A percentile compares a stretch with the other conserved stretches of the same genome.
Evolutionary conservation across 2,113 vertebrate species (phyloP).

Genomic region (Saguinus imperator): DNA sequence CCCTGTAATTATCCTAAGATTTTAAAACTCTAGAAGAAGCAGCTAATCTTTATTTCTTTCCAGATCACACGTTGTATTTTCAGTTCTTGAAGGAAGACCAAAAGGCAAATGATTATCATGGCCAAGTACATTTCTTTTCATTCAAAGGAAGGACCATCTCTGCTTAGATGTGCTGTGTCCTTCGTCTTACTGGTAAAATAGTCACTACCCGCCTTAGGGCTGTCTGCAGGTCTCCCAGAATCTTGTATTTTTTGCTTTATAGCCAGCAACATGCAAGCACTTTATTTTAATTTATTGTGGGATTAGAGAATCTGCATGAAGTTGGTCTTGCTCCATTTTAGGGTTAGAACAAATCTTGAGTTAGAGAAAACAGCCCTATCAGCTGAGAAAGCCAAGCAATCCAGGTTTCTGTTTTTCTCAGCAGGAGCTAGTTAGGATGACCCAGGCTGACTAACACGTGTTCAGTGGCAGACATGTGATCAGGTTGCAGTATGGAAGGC

Average conservation of each 20-base stretch:
- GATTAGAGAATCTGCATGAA: conserved; percentile 47
- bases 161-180: conserved; percentile 18
- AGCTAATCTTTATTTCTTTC: conserved; percentile 22
- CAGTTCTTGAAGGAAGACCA: conserved; percentile 39
- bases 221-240: background rate
- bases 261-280: background rate
- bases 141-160: conserved; percentile 35
- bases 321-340: conserved; percentile 56
- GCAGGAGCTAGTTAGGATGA: background rate
- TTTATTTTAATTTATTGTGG: conserved; percentile 53
- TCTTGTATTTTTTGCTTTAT: conserved; percentile 45
- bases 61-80: conserved; percentile 47
- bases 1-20: background rate
- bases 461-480: background rate
- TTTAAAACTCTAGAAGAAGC: conserved; percentile 1
- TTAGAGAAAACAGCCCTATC: conserved; percentile 35
- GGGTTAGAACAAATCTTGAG: conserved; percentile 49
- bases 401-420: background rate
- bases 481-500: background rate
- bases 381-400: background rate
- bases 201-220: background rate
- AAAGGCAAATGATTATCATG: conserved; percentile 40
- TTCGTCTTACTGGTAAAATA: conserved; percentile 10
- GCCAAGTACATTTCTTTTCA: conserved; percentile 50
- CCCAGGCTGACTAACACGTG: background rate